Conservation (phyloP, 1,140 invertebrate genomes). For the Drosophila sp. region DNA sequence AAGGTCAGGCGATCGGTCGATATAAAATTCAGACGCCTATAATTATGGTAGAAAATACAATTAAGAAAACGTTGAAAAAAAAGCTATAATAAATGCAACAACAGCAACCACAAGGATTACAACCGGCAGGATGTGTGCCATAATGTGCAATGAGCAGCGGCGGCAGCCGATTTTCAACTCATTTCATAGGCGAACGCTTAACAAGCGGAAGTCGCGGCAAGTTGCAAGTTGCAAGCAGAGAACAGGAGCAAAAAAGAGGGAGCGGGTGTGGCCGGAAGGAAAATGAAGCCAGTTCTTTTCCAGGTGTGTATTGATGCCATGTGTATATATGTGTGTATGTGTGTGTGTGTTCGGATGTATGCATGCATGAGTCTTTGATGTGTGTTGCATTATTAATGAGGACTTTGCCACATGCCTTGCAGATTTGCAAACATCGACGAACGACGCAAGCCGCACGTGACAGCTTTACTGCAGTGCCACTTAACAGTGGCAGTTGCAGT, state of each 20-base stretch:
- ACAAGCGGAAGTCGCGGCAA: slow-evolving; percentile 47
- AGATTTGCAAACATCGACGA: slow-evolving; percentile 53
- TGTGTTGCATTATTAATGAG: slow-evolving; percentile 57
- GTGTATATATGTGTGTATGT: slow-evolving; percentile 11
- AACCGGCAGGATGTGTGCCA: slow-evolving; percentile 51
- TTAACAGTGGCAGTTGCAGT: slow-evolving; percentile 23
- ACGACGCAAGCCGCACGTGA: slow-evolving; percentile 44
- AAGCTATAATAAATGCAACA: not conserved
- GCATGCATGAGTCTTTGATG: slow-evolving; percentile 27
- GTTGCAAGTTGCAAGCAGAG: not conserved
- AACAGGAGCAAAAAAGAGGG: not conserved
- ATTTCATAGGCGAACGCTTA: slow-evolving; percentile 56
- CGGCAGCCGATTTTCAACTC: slow-evolving; percentile 47
- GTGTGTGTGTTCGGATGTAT: slow-evolving; percentile 15
- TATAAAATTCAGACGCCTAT: slow-evolving; percentile 31
- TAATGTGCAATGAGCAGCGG: slow-evolving; percentile 57
- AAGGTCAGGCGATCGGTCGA: slow-evolving; percentile 25
- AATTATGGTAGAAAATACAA: slow-evolving; percentile 30
- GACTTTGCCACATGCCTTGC: slow-evolving; percentile 24
- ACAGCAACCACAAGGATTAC: slow-evolving; percentile 6
- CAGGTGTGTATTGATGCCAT: slow-evolving; percentile 9
- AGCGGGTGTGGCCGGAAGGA: slow-evolving; percentile 11
- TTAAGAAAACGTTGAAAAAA: no score
- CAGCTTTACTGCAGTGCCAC: slow-evolving; percentile 49
- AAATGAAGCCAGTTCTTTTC: slow-evolving; percentile 13